phyloP scores from a whole-genome alignment of 2,888 invertebrate genomes.

The Apamea sordens region DNA sequence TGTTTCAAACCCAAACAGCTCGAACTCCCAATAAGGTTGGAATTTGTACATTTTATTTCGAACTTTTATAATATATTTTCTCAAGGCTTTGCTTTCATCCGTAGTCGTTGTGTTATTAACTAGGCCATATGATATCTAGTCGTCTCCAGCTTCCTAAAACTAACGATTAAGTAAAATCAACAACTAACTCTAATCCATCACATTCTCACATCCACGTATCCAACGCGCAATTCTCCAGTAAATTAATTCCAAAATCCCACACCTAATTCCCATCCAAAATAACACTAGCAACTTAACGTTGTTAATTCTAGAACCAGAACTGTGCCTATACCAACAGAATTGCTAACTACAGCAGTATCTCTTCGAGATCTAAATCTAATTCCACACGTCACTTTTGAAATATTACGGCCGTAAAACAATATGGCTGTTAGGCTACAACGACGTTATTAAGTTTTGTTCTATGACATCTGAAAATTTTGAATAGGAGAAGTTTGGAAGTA shows the following conservation, averaged over 20 bases:
- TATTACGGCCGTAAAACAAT: slow-evolving; percentile 42
- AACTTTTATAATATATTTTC: neutral
- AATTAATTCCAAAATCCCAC: neutral
- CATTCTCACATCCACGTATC: no score
- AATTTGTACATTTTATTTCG: no score
- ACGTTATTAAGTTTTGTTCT: slow-evolving; percentile 31
- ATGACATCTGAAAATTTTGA: slow-evolving; percentile 12
- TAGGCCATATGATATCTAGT: neutral
- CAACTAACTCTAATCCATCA: neutral
- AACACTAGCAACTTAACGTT: neutral
- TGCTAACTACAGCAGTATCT: slow-evolving; percentile 35
- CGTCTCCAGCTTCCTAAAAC: neutral
- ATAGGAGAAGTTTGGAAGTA: neutral
- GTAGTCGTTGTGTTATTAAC: no score
- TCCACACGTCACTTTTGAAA: slow-evolving; percentile 41
- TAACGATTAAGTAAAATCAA: neutral
- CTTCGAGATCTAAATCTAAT: slow-evolving; percentile 43
- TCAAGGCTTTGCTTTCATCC: neutral
- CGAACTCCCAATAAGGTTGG: no score
- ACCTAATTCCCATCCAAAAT: neutral
- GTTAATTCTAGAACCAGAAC: slow-evolving; percentile 2
- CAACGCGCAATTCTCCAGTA: neutral
- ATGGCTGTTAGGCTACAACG: neutral
- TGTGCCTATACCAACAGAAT: slow-evolving; percentile 20
- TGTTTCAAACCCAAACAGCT: no score